Percentiles rank a stretch among this genome's conserved stretches.
phyloP scores from a whole-genome alignment of 1,140 invertebrate genomes.

The Aphelenchoides avenae region DNA sequence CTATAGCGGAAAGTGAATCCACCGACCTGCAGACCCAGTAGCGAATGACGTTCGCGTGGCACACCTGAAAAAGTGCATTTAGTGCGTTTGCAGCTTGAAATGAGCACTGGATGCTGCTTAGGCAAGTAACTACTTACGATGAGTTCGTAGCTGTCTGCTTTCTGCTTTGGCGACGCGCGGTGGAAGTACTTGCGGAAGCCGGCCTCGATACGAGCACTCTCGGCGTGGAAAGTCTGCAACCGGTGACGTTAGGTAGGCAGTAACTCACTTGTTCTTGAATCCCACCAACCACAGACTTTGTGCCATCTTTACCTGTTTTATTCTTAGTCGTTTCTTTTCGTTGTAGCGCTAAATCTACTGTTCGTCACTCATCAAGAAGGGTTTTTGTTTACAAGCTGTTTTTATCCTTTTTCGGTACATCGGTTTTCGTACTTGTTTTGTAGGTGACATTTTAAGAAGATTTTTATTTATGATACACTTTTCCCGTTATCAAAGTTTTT shows the following conservation, averaged over 20 bases:
- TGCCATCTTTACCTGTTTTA: background rate
- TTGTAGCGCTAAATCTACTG: background rate
- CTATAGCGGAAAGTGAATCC: slow-evolving; percentile 8
- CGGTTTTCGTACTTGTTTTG: no score
- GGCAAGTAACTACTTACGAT: slow-evolving; percentile 93
- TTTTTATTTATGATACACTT: no score
- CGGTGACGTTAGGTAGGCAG: background rate
- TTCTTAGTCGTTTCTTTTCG: background rate
- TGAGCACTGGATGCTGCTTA: slow-evolving; percentile 73
- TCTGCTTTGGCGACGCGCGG: slow-evolving; percentile 75
- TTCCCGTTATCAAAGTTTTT: slow-evolving; percentile 47
- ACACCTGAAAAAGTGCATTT: slow-evolving; percentile 59
- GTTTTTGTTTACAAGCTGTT: background rate
- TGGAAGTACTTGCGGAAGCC: slow-evolving; percentile 90
- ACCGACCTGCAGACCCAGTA: slow-evolving; percentile 87
- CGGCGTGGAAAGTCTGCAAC: slow-evolving; percentile 74
- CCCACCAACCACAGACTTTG: no score
- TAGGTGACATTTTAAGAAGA: no score
- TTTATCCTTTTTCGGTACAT: no score
- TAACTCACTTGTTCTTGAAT: background rate
- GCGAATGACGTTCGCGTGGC: slow-evolving; percentile 94
- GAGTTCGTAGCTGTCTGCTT: slow-evolving; percentile 79
- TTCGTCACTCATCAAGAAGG: background rate
- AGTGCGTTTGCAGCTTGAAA: background rate
- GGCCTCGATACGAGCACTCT: slow-evolving; percentile 92